Base-by-base conservation (phyloP, 2,888 invertebrate genomes). In the Andrena camellia region DNA sequence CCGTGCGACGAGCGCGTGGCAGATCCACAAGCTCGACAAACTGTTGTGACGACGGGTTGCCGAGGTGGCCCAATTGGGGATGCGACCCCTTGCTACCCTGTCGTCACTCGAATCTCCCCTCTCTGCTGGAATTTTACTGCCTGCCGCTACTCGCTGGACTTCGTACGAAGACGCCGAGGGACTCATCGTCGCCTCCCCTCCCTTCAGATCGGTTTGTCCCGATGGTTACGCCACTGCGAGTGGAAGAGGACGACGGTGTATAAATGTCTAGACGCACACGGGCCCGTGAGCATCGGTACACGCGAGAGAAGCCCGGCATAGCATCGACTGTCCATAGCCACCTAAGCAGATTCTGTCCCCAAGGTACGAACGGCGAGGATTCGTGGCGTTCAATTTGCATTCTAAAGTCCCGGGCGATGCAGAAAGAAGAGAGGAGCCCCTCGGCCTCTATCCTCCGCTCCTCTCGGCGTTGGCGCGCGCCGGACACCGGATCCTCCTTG, bases 331-430 rank as follows among this genome's bases (percentile, higher is more conserved):
- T 88, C 86, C 86, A 86, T 89, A 87, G 84, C 88, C 88, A 85
- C 89, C 89, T 86, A 90, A 89, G 89, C 89, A 90, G 90, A 90
- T 89, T 90, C 90, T 90, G 90, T 91, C 90, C 90, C 88, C 90
- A 86, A 90, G 90, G 89, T 90, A 90, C 88, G 86, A 84, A 66
- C 87, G 64, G 62, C 86, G 85, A 81, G 86, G 88, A 89, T 90
- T 89, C 89, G 88, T 86, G 88, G 86, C 86, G 88, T 88, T 90
- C 88, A 90, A 91, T 91, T 91, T 91, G 90, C 91, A 91, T 91
- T 91, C 89, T 90, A 86, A 91, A 91, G 89, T 88, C 89, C 79
- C 83, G 80, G 80, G 86, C 85, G 84, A 86, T 85, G 85, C 78
- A 78, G 83, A 63, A 71, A 75, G 75, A 60, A 59, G 68, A 62